A percentile compares a stretch with the other conserved stretches of the same genome.
Conservation (phyloP, 2,797 vertebrate species). For the Myotis pilosus region DNA sequence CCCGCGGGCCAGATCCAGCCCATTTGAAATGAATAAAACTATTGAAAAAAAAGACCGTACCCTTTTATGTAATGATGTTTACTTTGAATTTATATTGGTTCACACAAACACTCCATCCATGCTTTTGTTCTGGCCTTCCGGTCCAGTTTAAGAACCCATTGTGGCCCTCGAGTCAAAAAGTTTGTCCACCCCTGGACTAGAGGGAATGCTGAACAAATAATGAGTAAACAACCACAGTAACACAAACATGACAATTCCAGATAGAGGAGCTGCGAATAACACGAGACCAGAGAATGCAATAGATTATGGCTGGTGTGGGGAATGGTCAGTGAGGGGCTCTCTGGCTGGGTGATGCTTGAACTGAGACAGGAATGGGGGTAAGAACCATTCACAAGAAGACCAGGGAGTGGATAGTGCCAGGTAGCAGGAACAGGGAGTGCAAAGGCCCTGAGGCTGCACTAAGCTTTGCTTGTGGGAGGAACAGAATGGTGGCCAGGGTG, state of each 20-base stretch:
- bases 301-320: background rate
- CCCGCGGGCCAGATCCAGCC: too few species aligned
- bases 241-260: rapidly evolving
- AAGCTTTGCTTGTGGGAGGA: background rate
- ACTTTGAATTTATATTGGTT: too few species aligned
- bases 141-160: too few species aligned
- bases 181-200: too few species aligned
- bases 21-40: too few species aligned
- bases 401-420: background rate
- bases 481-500: background rate
- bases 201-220: too few species aligned
- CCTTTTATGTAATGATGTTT: too few species aligned
- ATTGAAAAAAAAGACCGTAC: too few species aligned
- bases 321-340: background rate
- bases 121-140: too few species aligned
- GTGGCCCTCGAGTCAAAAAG: too few species aligned
- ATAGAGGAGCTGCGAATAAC: background rate
- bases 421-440: background rate
- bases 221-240: background rate
- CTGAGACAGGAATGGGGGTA: background rate
- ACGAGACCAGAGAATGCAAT: background rate
- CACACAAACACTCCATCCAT: too few species aligned
- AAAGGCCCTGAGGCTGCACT: background rate
- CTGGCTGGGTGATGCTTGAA: background rate
- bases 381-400: background rate